Conservation (phyloP, 2,113 vertebrate species). For the Triplophysa tibetana region DNA sequence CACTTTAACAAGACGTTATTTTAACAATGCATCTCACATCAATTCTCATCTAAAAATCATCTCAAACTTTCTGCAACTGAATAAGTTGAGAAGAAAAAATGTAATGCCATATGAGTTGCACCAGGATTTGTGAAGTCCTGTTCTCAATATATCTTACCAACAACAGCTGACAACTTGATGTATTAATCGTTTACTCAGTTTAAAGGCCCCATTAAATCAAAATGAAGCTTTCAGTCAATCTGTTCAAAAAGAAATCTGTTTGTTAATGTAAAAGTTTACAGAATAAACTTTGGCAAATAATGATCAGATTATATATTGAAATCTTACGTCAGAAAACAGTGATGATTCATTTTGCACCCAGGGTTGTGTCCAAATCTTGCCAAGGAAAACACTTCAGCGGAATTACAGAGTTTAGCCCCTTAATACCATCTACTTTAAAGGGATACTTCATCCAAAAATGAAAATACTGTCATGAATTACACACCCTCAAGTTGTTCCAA, state of each 20-base stretch:
- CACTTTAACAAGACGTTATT: not conserved
- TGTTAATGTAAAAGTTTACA: not conserved
- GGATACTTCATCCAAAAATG: too few relatives aligned
- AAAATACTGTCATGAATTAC: too few relatives aligned
- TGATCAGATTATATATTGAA: not conserved
- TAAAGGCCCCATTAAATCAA: not conserved
- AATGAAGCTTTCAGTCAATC: not conserved
- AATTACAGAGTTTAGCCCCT: not conserved
- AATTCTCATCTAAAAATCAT: slow-evolving; percentile 8
- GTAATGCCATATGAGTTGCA: not conserved
- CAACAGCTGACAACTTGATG: slow-evolving; percentile 25
- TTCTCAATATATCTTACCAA: slow-evolving; percentile 25
- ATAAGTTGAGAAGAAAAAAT: not conserved
- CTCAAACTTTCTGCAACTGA: not conserved
- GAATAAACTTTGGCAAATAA: not conserved
- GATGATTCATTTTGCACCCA: not conserved
- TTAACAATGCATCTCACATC: not conserved
- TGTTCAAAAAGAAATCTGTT: too few relatives aligned
- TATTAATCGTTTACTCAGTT: slow-evolving; percentile 9
- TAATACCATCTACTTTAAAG: too few relatives aligned
- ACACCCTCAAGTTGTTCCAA: too few relatives aligned
- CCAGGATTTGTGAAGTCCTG: not conserved
- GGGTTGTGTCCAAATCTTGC: not conserved
- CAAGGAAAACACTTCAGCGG: too few relatives aligned
- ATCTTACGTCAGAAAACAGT: not conserved